phyloP scores from a whole-genome alignment of 1,140 invertebrate species.

The Dreissena polymorpha region DNA sequence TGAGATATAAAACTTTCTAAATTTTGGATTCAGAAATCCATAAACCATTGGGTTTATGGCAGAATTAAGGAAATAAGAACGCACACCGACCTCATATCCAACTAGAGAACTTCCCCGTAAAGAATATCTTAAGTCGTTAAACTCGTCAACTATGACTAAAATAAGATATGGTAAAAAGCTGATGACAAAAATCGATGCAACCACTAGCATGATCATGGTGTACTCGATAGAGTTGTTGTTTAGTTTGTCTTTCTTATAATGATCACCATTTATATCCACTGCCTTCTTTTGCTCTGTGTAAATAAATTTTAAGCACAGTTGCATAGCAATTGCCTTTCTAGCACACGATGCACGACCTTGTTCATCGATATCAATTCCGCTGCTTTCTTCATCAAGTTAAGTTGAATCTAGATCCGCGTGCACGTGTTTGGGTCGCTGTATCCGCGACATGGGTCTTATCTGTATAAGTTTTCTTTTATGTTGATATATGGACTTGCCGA shows the following conservation, averaged over 20 bases:
- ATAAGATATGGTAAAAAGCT: conserved; percentile 24
- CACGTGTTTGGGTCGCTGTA: background rate
- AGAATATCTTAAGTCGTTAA: background rate
- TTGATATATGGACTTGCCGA: background rate
- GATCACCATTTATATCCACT: background rate
- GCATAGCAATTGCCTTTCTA: background rate
- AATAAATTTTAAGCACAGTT: background rate
- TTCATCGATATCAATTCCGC: too few species aligned
- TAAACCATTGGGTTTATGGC: conserved; percentile 59
- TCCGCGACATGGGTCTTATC: background rate
- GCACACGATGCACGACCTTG: too few species aligned
- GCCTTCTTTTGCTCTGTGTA: background rate
- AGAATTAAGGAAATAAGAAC: conserved; percentile 58
- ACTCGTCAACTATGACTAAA: background rate
- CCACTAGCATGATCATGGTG: conserved; percentile 22
- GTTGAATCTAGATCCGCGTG: background rate
- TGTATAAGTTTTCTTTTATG: background rate
- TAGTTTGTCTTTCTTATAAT: background rate
- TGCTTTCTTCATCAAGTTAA: background rate
- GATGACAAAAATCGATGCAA: conserved; percentile 20
- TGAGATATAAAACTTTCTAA: background rate
- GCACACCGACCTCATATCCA: conserved; percentile 53
- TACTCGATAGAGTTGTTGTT: background rate
- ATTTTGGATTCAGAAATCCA: conserved; percentile 60
- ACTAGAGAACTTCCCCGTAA: conserved; percentile 46